These are phyloP conservation scores for Hydroisotoma schaefferi DNA, from an alignment of 2,888 invertebrate genomes.

Conservation along the genomic window DNA sequence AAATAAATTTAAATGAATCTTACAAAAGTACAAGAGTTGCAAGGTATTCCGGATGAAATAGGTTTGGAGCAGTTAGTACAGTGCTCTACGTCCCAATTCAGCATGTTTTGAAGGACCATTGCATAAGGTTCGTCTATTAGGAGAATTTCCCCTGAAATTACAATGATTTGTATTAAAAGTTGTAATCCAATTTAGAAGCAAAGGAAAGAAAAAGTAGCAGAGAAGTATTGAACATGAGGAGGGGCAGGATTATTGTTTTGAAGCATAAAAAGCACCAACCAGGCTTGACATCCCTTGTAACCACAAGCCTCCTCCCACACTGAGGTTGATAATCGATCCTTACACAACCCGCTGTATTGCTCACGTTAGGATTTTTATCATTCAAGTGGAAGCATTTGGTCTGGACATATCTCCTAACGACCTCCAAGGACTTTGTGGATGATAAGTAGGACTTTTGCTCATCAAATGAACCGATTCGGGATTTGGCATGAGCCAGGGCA, in stretches of 20 bases:
- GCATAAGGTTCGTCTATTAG: constrained; percentile 39
- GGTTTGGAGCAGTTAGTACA: constrained; percentile 41
- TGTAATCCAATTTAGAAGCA: neutral
- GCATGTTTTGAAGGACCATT: constrained; percentile 32
- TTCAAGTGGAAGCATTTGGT: constrained; percentile 21
- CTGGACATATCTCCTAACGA: constrained; percentile 16
- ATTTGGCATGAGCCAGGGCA: neutral
- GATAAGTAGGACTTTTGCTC: neutral
- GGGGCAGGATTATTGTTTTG: neutral
- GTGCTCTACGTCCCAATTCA: constrained; percentile 42
- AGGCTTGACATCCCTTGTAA: constrained; percentile 26
- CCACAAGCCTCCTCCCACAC: constrained; percentile 35
- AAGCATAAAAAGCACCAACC: constrained; percentile 12
- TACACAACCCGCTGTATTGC: constrained; percentile 25
- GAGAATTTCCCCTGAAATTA: constrained; percentile 32
- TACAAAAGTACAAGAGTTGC: constrained; percentile 42
- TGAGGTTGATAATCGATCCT: constrained; percentile 28
- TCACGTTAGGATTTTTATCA: constrained; percentile 20
- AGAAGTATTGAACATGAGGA: neutral
- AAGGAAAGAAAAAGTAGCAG: neutral
- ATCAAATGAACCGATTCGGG: neutral
- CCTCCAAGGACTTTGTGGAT: too few species aligned
- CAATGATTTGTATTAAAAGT: neutral
- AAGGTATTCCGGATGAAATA: constrained; percentile 41
- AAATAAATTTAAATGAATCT: constrained; percentile 18